Percentiles rank a stretch among this genome's conserved stretches.
Evolutionary conservation across 2,113 vertebrate species (phyloP).

Genomic region (Catharus minimus): DNA sequence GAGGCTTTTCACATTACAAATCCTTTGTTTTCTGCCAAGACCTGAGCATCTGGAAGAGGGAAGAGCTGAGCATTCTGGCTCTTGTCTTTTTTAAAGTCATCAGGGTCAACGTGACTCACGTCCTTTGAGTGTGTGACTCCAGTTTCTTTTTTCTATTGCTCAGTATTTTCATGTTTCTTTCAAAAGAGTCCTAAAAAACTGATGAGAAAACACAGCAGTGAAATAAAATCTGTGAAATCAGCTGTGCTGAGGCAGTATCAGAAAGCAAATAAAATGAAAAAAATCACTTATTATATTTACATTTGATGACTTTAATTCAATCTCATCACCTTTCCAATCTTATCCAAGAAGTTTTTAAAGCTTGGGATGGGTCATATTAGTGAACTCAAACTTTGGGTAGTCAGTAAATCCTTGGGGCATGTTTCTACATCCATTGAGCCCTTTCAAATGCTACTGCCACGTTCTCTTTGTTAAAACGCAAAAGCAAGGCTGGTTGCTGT

Average conservation of each 20-base stretch:
- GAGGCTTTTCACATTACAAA: not conserved
- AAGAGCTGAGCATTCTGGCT: not conserved
- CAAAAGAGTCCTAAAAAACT: not conserved
- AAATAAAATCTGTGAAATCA: not conserved
- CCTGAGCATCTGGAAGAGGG: not conserved
- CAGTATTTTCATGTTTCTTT: not conserved
- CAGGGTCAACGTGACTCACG: not conserved
- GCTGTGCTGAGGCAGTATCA: not conserved
- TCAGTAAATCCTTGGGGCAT: not conserved
- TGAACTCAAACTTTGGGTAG: not conserved
- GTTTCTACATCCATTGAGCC: not conserved
- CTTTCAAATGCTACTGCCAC: rapidly evolving
- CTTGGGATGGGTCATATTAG: not conserved
- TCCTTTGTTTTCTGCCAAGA: not conserved
- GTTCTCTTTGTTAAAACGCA: not conserved
- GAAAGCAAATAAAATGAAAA: not conserved
- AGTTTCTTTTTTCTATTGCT: not conserved
- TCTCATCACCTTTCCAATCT: not conserved
- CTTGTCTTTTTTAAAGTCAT: not conserved
- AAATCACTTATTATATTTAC: not conserved
- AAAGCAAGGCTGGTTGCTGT: not conserved
- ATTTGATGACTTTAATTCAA: not conserved
- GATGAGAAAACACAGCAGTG: not conserved
- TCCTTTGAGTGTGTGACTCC: not conserved
- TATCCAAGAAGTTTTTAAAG: not conserved